Evolutionary conservation across 1,140 invertebrate genomes (phyloP), one percentile per base, ranked within the genome.

Genomic region (Cyclina sinensis): DNA sequence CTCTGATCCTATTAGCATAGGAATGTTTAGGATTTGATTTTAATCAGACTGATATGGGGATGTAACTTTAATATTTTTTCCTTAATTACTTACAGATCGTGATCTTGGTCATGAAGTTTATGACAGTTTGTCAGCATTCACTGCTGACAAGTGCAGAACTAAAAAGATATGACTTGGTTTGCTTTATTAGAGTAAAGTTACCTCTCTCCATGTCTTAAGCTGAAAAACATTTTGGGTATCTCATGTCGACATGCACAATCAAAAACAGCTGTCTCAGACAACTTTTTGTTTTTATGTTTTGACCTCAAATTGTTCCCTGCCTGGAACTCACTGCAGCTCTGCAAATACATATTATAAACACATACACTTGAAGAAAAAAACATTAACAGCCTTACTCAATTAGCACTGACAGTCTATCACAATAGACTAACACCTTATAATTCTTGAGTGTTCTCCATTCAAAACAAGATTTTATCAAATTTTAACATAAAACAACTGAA

Each of bases 141-240:
- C 21, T n/a, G 24, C 9, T 35, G 35, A 11, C 32, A 2, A 21
- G 65, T 21, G 39, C 39, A 43, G 18, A 9, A 32, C 21, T 65
- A 14, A 7, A 46, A 16, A 16, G 43, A 9, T 9, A 46, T 16
- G 7, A 16, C 7, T 46, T 46, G 43, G 7, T 7, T 46, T 46
- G 7, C 7, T 46, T 46, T 46, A 46, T 9, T 9, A 46, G 16
- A 46, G 7, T 46, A 46, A 46, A 9, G 21, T 18, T 87, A 90
- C 89, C 89, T 86, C 86, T 90, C 89, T 24, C 83, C 84, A 87
- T 90, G 89, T 54, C 65, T 80, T n/a, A 90, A 68, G 24, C 79
- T 90, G 27, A 90, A 86, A 65, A 90, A 89, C 3, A 48, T 59
- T 16, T 90, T 14, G 7, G 83, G 83, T 21, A 73, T 86, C 30